Base-by-base conservation (phyloP, 2,888 invertebrate genomes). In the Diarsia dahlii region DNA sequence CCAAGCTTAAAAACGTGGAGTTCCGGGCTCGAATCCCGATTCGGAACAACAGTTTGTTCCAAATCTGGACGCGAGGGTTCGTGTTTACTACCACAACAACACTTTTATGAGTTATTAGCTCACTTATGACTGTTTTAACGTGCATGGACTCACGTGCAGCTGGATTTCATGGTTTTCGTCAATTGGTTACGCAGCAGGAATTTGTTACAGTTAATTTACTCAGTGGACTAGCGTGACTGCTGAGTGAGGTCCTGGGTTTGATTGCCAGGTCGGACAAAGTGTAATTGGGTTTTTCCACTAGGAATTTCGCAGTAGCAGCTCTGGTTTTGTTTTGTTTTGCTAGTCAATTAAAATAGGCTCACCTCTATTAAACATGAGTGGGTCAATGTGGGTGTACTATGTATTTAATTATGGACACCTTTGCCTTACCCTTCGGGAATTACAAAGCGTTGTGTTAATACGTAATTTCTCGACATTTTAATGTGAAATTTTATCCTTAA, bases 1-100 rank as follows among this genome's bases (percentile, higher is more conserved):
- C 81, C 81, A 81, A 84, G 34, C 58, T 48, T 69, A 54, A 50
- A 65, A 76, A 52, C 60, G 54, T 20, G 52, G 58, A 70, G 74
- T 74, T 84, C 80, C 64, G 84, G 84, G 84, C 74, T 81, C 80
- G 46, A 50, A 39, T 80, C 70, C 74, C 74, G 63, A 50, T 80
- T 74, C 54, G 63, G 80, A 81, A 80, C 70, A 71, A 74, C 80
- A 50, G 60, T 63, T 13, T 45, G 81, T 80, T 84, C 62, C 84
- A 70, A 81, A 84, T 56, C 52, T 70, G 62, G 62, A 70, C 23
- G 52, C 56, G 63, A 63, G 65, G 58, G 73, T 18, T 62, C 50
- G 46, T 69, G 58, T 67, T 81, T 81, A 81, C 23, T 67, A 46
- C 68, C 60, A 48, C 46, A 65, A 52, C 46, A 64, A 28, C 6